Conservation (phyloP, 2,797 vertebrate species). For the Gallinago nigripennis region DNA sequence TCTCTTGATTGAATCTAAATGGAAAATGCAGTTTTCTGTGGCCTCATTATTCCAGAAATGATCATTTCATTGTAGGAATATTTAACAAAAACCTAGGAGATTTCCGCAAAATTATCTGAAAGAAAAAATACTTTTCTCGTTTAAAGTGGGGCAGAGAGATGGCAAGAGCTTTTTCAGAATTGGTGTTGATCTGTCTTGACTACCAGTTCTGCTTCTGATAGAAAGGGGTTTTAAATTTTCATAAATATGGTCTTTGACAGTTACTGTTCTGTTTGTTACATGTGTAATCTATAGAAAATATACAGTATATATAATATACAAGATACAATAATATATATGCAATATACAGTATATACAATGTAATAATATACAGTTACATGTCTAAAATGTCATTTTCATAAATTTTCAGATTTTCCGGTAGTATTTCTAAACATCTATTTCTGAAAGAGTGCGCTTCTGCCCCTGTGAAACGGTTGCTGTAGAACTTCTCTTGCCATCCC, state of each 20-base stretch:
- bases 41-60: background rate
- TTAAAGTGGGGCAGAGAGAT: background rate
- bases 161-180: background rate
- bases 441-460: background rate
- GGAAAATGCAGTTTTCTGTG: background rate
- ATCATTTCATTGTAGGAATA: background rate
- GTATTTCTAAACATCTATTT: background rate
- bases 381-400: background rate
- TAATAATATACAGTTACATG: accelerated
- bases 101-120: background rate
- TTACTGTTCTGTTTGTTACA: background rate
- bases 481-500: background rate
- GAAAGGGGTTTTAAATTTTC: background rate
- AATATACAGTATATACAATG: too few relatives aligned
- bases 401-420: background rate
- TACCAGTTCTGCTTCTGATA: background rate
- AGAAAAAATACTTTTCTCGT: background rate
- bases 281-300: too few relatives aligned
- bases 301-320: too few relatives aligned
- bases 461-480: background rate
- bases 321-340: too few relatives aligned
- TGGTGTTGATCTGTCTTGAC: accelerated
- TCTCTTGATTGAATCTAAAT: background rate
- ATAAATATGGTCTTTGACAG: background rate
- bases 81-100: background rate